phyloP scores from a whole-genome alignment of 2,888 invertebrate genomes.

The Drosophila fulvimacula region DNA sequence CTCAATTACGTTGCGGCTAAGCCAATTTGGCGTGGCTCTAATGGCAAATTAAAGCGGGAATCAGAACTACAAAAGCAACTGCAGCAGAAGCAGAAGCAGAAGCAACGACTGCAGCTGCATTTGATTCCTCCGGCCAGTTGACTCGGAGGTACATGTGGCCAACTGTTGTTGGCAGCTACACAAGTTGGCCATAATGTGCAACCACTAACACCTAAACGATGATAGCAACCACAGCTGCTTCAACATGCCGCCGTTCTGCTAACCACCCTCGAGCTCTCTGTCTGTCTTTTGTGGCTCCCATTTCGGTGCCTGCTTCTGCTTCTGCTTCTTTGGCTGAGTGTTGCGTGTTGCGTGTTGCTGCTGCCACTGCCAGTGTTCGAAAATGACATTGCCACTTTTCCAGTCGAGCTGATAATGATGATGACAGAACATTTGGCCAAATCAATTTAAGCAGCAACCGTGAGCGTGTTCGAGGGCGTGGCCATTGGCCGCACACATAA shows the following conservation, averaged over 20 bases:
- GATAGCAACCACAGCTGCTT: constrained; percentile 27
- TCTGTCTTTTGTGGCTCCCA: constrained; percentile 1
- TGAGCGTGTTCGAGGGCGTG: constrained; percentile 27
- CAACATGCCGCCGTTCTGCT: not conserved
- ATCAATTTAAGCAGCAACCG: constrained; percentile 60
- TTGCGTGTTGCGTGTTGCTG: constrained; percentile 42
- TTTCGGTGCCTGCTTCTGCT: not conserved
- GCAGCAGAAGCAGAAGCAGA: constrained; percentile 19
- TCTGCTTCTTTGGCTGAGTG: not conserved
- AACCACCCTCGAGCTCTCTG: not conserved
- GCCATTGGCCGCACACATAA: constrained; percentile 32
- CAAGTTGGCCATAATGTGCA: constrained; percentile 56
- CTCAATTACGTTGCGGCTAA: constrained; percentile 60
- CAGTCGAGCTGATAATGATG: constrained; percentile 67
- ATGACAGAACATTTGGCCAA: constrained; percentile 69
- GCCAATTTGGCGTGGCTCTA: constrained; percentile 42
- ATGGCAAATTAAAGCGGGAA: constrained; percentile 49
- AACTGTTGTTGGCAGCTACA: constrained; percentile 49
- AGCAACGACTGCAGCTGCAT: constrained; percentile 34
- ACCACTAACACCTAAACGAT: constrained; percentile 47
- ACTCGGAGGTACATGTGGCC: constrained; percentile 26
- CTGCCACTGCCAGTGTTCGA: constrained; percentile 20
- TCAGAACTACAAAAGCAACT: constrained; percentile 19
- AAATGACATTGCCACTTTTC: constrained; percentile 58
- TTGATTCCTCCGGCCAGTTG: constrained; percentile 28